phyloP scores from a whole-genome alignment of 2,888 invertebrate species.

The Eulithis prunata region DNA sequence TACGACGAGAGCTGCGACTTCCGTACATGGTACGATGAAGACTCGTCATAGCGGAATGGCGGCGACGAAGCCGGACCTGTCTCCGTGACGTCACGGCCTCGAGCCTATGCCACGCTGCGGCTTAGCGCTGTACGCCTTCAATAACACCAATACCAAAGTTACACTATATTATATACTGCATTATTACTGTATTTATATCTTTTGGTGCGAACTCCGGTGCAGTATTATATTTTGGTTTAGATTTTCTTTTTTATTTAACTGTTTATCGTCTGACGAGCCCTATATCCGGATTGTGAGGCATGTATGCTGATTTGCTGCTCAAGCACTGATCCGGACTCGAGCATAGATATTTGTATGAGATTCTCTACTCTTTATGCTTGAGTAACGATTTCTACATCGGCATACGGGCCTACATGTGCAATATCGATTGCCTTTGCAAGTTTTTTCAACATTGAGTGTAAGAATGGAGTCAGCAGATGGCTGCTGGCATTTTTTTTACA shows the following conservation, averaged over 20 bases:
- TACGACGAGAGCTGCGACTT: constrained; percentile 77
- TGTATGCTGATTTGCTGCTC: too few species aligned
- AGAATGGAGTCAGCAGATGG: constrained; percentile 38
- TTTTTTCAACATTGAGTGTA: constrained; percentile 27
- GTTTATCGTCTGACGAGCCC: constrained; percentile 37
- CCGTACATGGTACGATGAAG: constrained; percentile 79
- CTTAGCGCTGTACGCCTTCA: constrained; percentile 35
- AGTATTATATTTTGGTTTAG: constrained; percentile 63
- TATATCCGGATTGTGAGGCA: constrained; percentile 25
- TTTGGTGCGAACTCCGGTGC: constrained; percentile 58
- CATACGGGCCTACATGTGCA: constrained; percentile 16
- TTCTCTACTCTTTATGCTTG: too few species aligned
- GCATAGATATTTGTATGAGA: too few species aligned
- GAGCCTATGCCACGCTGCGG: constrained; percentile 33
- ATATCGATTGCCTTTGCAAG: constrained; percentile 20
- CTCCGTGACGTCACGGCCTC: constrained; percentile 48
- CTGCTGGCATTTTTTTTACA: constrained; percentile 44
- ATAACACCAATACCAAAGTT: constrained; percentile 82
- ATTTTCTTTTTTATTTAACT: constrained; percentile 36
- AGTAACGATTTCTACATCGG: too few species aligned
- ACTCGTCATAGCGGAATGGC: constrained; percentile 73
- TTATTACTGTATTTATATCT: constrained; percentile 57
- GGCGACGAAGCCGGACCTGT: constrained; percentile 43
- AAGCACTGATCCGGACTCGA: too few species aligned
- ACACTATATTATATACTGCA: constrained; percentile 64